Evolutionary conservation across 1,140 invertebrate species (phyloP).

Genomic region (Anagrus nilaparvatae): DNA sequence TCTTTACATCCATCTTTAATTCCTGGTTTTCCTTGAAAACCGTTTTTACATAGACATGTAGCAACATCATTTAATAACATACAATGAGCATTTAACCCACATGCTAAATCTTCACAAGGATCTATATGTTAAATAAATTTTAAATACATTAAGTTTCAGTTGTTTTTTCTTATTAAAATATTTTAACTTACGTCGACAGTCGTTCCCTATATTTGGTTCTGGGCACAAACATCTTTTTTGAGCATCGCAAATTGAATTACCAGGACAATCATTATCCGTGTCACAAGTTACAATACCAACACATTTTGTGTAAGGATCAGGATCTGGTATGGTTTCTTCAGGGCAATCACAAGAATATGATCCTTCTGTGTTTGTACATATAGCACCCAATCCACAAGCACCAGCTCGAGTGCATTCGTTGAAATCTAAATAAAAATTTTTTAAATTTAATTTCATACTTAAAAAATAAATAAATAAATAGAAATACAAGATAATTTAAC

Average conservation of each 20-base stretch:
- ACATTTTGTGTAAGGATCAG: conserved; percentile 68
- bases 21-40: conserved; percentile 60
- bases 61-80: conserved; percentile 73
- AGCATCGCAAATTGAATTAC: conserved; percentile 75
- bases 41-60: conserved; percentile 70
- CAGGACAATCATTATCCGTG: conserved; percentile 68
- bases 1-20: conserved; percentile 69
- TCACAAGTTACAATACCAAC: conserved; percentile 69
- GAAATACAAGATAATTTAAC: too few relatives aligned
- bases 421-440: conserved; percentile 47
- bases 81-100: conserved; percentile 81
- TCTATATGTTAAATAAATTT: conserved; percentile 44
- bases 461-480: neutral
- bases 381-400: conserved; percentile 67
- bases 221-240: conserved; percentile 74
- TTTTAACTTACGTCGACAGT: conserved; percentile 71
- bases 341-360: conserved; percentile 72
- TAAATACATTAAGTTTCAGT: conserved; percentile 2
- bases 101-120: conserved; percentile 78
- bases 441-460: neutral
- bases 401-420: conserved; percentile 64
- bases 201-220: conserved; percentile 81
- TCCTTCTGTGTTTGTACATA: conserved; percentile 69
- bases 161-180: neutral
- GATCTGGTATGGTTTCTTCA: conserved; percentile 67